phyloP scores from a whole-genome alignment of 2,113 vertebrate species.

The Baryphthengus martii region DNA sequence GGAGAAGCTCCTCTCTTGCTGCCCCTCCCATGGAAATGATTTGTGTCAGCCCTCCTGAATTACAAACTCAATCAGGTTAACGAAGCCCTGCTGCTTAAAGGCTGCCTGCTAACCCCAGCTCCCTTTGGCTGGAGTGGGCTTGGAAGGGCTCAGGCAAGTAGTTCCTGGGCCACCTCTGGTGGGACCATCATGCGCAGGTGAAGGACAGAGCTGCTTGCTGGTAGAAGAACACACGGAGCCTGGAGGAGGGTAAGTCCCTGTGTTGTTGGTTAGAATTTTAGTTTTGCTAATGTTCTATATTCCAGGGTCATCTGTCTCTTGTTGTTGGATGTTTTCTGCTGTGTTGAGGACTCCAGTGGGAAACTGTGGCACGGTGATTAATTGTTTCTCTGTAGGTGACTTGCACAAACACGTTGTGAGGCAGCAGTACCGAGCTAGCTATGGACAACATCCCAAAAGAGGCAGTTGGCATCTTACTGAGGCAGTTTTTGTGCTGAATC shows the following conservation, averaged over 20 bases:
- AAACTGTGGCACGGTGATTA: background rate
- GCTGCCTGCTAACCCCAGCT: background rate
- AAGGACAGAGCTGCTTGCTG: background rate
- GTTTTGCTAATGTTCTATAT: fast-evolving
- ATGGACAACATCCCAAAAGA: background rate
- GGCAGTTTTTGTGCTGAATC: background rate
- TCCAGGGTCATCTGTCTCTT: background rate
- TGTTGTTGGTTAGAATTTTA: fast-evolving
- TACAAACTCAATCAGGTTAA: background rate
- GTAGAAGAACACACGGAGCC: background rate
- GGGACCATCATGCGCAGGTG: fast-evolving
- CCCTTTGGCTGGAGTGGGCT: fast-evolving
- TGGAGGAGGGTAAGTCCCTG: background rate
- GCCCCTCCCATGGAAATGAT: too few relatives aligned
- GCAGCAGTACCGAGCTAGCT: background rate
- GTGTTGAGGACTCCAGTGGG: background rate
- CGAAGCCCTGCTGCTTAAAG: background rate
- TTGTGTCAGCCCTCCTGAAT: background rate
- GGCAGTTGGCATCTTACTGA: background rate
- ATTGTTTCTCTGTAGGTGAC: background rate
- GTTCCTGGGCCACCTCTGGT: background rate
- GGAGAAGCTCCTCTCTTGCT: background rate
- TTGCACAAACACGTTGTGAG: background rate
- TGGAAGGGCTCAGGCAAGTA: fast-evolving
- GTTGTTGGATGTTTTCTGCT: background rate